Evolutionary conservation across 2,888 invertebrate species (phyloP), one percentile per base, ranked within the genome.

Genomic region (Thecophora atra): DNA sequence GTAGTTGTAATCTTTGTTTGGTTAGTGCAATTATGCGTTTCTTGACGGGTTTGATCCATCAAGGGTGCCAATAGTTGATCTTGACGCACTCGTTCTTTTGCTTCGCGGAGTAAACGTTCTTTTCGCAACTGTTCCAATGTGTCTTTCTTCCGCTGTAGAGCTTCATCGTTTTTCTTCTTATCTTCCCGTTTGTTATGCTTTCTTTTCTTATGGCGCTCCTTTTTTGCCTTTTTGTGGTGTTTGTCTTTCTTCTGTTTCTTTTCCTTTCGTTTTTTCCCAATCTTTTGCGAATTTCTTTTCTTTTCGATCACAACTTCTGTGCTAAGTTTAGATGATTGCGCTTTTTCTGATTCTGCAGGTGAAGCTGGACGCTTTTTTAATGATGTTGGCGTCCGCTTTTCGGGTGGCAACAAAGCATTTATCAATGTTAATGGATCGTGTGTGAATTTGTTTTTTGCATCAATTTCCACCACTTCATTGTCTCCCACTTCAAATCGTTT

Each of bases 381-480:
- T 72, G 64, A 11, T 44, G 26, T 3, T 62, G 26, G 15, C 66
- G 70, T 6, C 66, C n/a, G 42, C 26, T 80, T 78, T 17, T 78
- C 77, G 2, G 74, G 62, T 4, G 82, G 81, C 37, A 81, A 70
- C 6, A 83, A 73, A 0, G 80, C 78, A 64, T 90, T 91, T 75
- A 95, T 93, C 68, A 90, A 86, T 77, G 89, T 89, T 28, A 96
- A 84, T 0, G 96, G 96, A 88, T 96, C 96, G 77, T 91, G 86
- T 19, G 88, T 81, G 76, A 88, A 84, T 88, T 95, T 94, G 72
- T 88, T 89, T 85, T 92, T 91, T 80, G 90, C 87, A 79, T 89
- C 89, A 17, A 90, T 86, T 88, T 94, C 94, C 3, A 68, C 64
- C 3, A 72, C 74, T 7, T 60, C 62, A 51, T 68, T 69, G 1